These are phyloP conservation scores for Scotopteryx bipunctaria DNA, from an alignment of 2,888 invertebrate genomes.

Conservation along the genomic window DNA sequence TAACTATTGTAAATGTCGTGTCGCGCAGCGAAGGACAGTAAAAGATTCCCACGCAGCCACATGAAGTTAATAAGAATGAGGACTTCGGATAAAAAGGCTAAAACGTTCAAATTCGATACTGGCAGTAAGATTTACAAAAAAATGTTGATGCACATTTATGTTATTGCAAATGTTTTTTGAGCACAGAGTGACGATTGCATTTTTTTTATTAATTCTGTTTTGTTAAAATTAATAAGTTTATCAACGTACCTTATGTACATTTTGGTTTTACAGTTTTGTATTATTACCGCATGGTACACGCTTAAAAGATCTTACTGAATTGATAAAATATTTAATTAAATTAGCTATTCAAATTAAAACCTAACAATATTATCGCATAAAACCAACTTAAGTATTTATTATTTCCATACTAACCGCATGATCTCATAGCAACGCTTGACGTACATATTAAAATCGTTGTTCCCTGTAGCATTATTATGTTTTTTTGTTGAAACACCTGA, in stretches of 20 bases:
- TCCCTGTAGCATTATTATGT: slow-evolving; percentile 15
- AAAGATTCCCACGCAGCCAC: slow-evolving; percentile 82
- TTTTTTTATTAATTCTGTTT: background rate
- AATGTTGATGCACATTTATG: slow-evolving; percentile 44
- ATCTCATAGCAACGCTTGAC: slow-evolving; percentile 9
- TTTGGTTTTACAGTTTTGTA: background rate
- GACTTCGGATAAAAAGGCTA: slow-evolving; percentile 81
- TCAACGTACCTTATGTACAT: background rate
- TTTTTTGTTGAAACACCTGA: slow-evolving; percentile 26
- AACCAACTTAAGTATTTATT: background rate
- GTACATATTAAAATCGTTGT: slow-evolving; percentile 14
- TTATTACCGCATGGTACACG: slow-evolving; percentile 7
- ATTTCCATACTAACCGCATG: slow-evolving; percentile 17
- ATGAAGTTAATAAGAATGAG: slow-evolving; percentile 86
- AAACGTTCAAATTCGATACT: slow-evolving; percentile 85
- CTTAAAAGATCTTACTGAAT: background rate
- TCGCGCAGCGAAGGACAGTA: slow-evolving; percentile 73
- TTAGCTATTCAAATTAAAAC: too few relatives aligned
- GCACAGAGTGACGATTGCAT: slow-evolving; percentile 41
- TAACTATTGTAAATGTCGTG: slow-evolving; percentile 49
- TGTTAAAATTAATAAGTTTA: background rate
- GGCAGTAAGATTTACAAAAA: slow-evolving; percentile 76
- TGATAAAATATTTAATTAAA: too few relatives aligned
- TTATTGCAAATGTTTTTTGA: slow-evolving; percentile 40
- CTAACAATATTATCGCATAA: background rate